Base-by-base conservation (phyloP, 2,797 vertebrate genomes). In the Siniperca undulata region DNA sequence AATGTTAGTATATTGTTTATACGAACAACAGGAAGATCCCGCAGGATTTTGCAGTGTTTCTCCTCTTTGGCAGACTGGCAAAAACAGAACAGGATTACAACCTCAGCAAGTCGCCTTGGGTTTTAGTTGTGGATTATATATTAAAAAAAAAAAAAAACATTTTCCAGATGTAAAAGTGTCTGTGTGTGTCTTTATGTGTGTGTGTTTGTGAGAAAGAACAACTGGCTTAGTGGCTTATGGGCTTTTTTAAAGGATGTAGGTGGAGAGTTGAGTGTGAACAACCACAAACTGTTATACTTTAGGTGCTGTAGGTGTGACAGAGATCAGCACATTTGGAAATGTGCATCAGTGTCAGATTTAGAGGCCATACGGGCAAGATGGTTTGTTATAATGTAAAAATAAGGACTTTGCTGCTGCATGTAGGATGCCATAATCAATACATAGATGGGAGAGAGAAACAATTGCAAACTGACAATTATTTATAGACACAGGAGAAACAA, bases 61-160 rank as follows among this genome's bases (percentile, higher is more conserved):
- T 8, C 22, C 5, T 72, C 27, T 72, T 55, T 4, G 14, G n/a
- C 22, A 60, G 22, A 79, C 53, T 19, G 2, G 22, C 16, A 80
- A 56, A 80, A 72, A 62, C 69, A n/a, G 20, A 77, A 68, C 7
- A 69, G 58, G 58, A 65, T 81, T 74, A 77, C 59, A 59, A 46
- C 22, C 14, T 22, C n/a, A 53, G 46, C 14, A 27, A 82, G 3
- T 13, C 44, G 20, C 38, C 8, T 46, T 16, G 40, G 53, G 70
- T 36, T 70, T 77, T 56, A 40, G 3, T 38, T 42, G 55, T 56
- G 36, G 61, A 64, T 84, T 38, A 62, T 17, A 30, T 7, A 46
- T 17, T 30, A 3, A 40, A 2, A 38, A 14, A 17, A 44, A 27
- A n/a, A 27, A 27, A 24, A 55, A 44, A 38, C 1, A 2, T 40